phyloP scores from a whole-genome alignment of 2,113 vertebrate species.

The Gyps fulvus region DNA sequence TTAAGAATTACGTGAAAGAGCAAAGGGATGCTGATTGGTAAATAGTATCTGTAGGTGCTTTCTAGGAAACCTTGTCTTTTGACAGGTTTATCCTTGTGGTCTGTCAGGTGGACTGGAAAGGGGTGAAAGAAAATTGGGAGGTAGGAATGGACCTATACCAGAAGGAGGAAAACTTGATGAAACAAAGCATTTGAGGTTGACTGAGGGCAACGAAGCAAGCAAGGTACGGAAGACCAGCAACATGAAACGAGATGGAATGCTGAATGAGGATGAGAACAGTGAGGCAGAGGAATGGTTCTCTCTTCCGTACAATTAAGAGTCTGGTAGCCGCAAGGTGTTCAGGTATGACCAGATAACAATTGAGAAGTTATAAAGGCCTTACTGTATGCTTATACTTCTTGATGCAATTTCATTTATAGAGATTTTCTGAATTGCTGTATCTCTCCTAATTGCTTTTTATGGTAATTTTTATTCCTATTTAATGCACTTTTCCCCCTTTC shows the following conservation, averaged over 20 bases:
- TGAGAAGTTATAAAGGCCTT: neutral
- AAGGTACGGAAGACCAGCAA: neutral
- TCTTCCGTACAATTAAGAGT: neutral
- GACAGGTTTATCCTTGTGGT: neutral
- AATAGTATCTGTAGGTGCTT: neutral
- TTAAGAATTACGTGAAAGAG: neutral
- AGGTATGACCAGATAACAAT: neutral
- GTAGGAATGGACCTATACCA: neutral
- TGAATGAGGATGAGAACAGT: neutral
- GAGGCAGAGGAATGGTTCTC: rapidly evolving
- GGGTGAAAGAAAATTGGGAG: neutral
- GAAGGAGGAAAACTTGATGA: neutral
- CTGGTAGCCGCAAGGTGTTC: neutral
- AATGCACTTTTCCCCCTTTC: neutral
- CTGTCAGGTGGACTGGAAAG: neutral
- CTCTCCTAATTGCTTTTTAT: neutral
- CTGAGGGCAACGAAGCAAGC: neutral
- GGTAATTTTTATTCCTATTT: neutral
- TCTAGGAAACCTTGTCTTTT: neutral
- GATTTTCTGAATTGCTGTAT: neutral
- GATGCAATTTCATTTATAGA: neutral
- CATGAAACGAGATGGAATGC: neutral
- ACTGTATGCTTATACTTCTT: neutral
- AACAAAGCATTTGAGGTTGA: neutral
- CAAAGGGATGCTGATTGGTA: neutral